Evolutionary conservation across 1,140 invertebrate species (phyloP), one percentile per base, ranked within the genome.

Genomic region (Bombus terrestris): DNA sequence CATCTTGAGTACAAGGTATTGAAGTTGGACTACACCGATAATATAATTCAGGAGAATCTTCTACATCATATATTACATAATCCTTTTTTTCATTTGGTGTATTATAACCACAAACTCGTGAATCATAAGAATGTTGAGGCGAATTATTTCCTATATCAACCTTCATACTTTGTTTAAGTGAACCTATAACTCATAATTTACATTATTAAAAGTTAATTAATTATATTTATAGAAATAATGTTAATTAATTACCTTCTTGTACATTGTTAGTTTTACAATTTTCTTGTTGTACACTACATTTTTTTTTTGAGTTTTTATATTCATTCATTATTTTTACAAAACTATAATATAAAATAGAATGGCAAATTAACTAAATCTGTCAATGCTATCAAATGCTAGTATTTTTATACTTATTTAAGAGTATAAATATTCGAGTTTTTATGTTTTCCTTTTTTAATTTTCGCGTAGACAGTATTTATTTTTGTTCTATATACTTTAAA

Each of bases 1-100:
- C 90, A 53, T 94, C 92, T 53, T 94, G 93, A 0, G 93, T 94
- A 15, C 84, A 89, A 5, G 86, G 89, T 35, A 85, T 69, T 12
- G 86, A 87, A 18, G 91, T 86, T 22, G 89, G 92, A 80, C 92
- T 93, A 6, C 64, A 78, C 53, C 73, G 84, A 85, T 91, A 91
- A 74, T 92, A 84, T 9, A 90, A 64, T 37, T 91, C 86, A 6
- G 85, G 85, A 47, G 90, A 87, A 3, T 91, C 89, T 77, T 90
- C 85, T 8, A 72, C 12, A 28, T 77, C 83, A 13, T 78, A 74
- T 5, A 53, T 53, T 53, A 4, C 18, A 47, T 28, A 64, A 10
- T 74, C 32, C 32, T 79, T 89, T 28, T 73, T 89, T 25, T 28
- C 41, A 73, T 92, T 86, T 15, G 93, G 93, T n/a, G 93, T 94